phyloP scores from a whole-genome alignment of 2,888 invertebrate genomes.

The Agonopterix alstromeriana region DNA sequence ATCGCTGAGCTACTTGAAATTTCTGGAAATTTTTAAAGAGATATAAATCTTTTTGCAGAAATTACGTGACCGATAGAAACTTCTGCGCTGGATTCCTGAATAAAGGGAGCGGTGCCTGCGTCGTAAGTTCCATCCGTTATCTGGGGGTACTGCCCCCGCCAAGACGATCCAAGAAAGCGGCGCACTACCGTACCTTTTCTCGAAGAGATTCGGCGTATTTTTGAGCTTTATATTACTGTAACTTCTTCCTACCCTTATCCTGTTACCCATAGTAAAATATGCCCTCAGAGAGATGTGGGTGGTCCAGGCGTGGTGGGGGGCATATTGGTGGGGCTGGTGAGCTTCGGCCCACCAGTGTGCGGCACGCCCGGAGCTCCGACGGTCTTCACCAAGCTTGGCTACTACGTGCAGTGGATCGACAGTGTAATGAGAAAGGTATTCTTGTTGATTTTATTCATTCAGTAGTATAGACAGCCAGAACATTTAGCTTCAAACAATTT shows the following conservation, averaged over 20 bases:
- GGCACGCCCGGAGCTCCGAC: constrained; percentile 6
- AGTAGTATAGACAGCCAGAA: background rate
- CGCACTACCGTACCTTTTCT: no score
- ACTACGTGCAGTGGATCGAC: constrained; percentile 5
- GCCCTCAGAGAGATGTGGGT: constrained; percentile 4
- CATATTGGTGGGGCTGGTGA: constrained; percentile 6
- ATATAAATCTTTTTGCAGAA: background rate
- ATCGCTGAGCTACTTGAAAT: no score
- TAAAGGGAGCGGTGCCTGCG: background rate
- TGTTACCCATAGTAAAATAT: background rate
- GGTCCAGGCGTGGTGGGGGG: constrained; percentile 3
- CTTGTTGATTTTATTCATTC: background rate
- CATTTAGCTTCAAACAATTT: background rate
- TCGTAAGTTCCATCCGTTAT: background rate
- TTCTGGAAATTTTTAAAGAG: no score
- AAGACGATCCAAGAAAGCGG: no score
- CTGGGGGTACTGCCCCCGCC: no score
- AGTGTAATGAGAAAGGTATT: background rate
- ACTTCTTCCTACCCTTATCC: no score
- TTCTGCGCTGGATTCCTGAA: constrained; percentile 1
- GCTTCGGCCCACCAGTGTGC: constrained; percentile 8
- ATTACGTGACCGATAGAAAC: background rate
- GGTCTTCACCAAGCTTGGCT: constrained; percentile 4
- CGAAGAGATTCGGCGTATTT: no score
- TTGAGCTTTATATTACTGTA: background rate